These are phyloP conservation scores for Psophia crepitans DNA, from an alignment of 2,113 vertebrate species.

Conservation along the genomic window DNA sequence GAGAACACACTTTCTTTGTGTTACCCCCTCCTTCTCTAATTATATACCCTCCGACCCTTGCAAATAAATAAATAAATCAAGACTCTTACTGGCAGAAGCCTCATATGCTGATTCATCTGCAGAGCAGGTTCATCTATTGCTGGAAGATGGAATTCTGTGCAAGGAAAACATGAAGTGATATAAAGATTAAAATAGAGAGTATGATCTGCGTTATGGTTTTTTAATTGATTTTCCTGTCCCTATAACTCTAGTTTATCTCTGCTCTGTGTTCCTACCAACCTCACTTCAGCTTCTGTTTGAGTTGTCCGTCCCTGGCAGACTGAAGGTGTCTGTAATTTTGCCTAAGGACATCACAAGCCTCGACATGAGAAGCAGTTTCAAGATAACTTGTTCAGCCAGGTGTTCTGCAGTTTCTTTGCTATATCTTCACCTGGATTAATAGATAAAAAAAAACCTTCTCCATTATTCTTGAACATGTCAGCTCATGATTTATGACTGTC, in stretches of 20 bases:
- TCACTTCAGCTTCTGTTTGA: background rate
- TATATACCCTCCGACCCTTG: background rate
- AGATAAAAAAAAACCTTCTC: too few relatives aligned
- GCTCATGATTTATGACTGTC: too few relatives aligned
- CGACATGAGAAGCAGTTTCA: background rate
- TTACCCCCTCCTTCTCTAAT: background rate
- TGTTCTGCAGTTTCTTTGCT: background rate
- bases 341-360: background rate
- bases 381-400: background rate
- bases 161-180: background rate
- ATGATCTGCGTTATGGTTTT: background rate
- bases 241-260: background rate
- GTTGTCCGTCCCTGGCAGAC: background rate
- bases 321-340: background rate
- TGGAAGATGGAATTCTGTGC: background rate
- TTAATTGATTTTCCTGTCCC: background rate
- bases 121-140: background rate
- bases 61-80: background rate
- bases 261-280: background rate
- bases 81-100: background rate
- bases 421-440: background rate
- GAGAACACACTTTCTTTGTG: background rate
- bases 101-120: background rate
- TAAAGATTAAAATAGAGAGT: background rate
- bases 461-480: too few relatives aligned